phyloP scores from a whole-genome alignment of 2,797 vertebrate species.

The Epinephelus awoara region DNA sequence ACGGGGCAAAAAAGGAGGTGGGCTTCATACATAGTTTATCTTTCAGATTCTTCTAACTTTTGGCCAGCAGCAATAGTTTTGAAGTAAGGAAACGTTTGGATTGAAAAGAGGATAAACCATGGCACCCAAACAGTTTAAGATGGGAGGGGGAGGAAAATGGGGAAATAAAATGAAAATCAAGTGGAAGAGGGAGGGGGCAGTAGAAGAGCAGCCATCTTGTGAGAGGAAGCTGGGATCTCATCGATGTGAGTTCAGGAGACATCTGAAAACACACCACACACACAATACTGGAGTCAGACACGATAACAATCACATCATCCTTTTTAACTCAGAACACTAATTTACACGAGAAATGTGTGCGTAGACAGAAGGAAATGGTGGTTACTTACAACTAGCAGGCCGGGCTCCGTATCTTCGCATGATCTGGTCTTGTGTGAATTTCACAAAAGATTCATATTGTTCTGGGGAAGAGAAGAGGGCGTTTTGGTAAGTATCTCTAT shows the following conservation, averaged over 20 bases:
- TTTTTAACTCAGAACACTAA: not conserved
- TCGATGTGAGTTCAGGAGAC: slow-evolving; percentile 90
- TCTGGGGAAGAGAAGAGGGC: slow-evolving; percentile 79
- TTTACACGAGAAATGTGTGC: not conserved
- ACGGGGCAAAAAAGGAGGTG: slow-evolving; percentile 7
- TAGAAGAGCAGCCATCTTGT: slow-evolving; percentile 86
- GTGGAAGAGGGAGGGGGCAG: slow-evolving; percentile 40
- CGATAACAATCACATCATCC: not conserved
- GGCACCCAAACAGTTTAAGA: slow-evolving; percentile 85
- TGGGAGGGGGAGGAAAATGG: not conserved
- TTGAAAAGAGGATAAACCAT: slow-evolving; percentile 83
- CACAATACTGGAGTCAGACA: not conserved
- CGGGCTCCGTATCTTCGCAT: slow-evolving; percentile 95
- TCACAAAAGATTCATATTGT: slow-evolving; percentile 98
- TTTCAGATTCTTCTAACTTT: slow-evolving; percentile 72
- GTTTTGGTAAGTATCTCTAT: no score
- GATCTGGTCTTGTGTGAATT: slow-evolving; percentile 97
- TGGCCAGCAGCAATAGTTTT: slow-evolving; percentile 84
- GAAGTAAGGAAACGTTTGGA: slow-evolving; percentile 75
- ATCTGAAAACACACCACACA: slow-evolving; percentile 81
- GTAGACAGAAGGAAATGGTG: not conserved
- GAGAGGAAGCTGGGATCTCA: slow-evolving; percentile 85
- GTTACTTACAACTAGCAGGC: slow-evolving; percentile 93
- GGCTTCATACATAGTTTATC: slow-evolving; percentile 70
- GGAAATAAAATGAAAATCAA: slow-evolving; percentile 60